Conservation (phyloP, 2,113 vertebrate species). For the Illadopsis cleaveri region DNA sequence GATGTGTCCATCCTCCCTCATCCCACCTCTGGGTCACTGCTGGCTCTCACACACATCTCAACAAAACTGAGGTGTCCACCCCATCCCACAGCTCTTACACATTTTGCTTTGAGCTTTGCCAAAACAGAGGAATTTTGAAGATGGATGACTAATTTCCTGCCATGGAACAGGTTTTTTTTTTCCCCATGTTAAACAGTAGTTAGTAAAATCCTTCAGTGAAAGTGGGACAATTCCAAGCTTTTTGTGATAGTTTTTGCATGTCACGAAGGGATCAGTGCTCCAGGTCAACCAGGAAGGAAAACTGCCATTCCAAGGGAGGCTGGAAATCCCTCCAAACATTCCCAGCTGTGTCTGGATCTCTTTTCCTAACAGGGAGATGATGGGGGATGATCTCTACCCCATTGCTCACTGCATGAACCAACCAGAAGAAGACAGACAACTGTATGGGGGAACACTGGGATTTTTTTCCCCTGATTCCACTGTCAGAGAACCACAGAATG, state of each 20-base stretch:
- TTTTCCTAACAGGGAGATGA: not conserved
- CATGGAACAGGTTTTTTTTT: not conserved
- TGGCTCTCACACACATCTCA: not conserved
- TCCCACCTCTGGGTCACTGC: not conserved
- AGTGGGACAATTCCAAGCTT: not conserved
- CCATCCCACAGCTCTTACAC: not conserved
- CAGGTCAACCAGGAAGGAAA: not conserved
- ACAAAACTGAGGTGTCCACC: not conserved
- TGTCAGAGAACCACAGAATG: not conserved
- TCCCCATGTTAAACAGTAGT: not conserved
- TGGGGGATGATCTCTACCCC: not conserved
- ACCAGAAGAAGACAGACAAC: not conserved
- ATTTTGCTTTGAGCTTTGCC: not conserved
- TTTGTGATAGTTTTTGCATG: not conserved
- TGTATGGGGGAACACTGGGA: fast-evolving
- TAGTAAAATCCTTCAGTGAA: not conserved
- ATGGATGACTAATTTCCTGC: not conserved
- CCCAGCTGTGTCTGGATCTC: not conserved
- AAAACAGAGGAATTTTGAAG: not conserved
- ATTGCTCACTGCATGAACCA: not conserved
- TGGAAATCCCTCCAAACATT: not conserved
- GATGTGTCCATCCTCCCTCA: not conserved
- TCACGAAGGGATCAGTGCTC: not conserved
- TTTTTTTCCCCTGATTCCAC: fast-evolving
- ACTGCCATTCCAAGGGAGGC: not conserved